Conservation (phyloP, 2,797 vertebrate genomes). For the Rallus crepitans region DNA sequence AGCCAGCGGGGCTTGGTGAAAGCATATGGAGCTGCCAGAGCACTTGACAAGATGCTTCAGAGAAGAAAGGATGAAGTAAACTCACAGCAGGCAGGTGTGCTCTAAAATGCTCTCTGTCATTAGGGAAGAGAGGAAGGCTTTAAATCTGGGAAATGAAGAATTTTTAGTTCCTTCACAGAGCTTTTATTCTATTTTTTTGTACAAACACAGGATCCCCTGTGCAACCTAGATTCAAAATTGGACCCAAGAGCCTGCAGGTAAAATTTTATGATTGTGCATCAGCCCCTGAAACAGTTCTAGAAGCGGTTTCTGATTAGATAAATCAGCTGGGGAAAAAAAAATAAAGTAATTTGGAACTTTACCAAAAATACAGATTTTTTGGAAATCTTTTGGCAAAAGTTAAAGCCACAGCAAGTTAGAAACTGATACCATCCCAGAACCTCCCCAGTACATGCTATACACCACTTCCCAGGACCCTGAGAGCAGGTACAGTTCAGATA, state of each 20-base stretch:
- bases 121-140: neutral
- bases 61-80: conserved; percentile 16
- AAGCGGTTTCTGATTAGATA: neutral
- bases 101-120: neutral
- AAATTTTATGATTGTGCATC: neutral
- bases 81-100: neutral
- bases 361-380: conserved; percentile 9
- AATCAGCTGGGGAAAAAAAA: neutral
- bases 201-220: neutral
- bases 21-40: conserved; percentile 53
- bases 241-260: neutral
- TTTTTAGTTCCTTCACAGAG: neutral
- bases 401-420: neutral
- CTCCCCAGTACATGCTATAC: neutral
- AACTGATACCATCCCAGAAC: neutral
- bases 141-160: neutral
- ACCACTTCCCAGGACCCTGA: neutral
- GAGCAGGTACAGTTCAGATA: neutral
- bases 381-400: neutral
- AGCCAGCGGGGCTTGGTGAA: conserved; percentile 25
- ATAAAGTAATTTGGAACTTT: conserved; percentile 59
- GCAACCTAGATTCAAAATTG: neutral
- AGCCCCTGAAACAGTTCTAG: neutral
- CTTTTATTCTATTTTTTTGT: neutral
- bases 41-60: conserved; percentile 19